Percentiles rank a stretch among this genome's conserved stretches.
These are phyloP conservation scores for Hydrolagus affinis DNA, from an alignment of 2,113 vertebrate species.

Conservation along the genomic window DNA sequence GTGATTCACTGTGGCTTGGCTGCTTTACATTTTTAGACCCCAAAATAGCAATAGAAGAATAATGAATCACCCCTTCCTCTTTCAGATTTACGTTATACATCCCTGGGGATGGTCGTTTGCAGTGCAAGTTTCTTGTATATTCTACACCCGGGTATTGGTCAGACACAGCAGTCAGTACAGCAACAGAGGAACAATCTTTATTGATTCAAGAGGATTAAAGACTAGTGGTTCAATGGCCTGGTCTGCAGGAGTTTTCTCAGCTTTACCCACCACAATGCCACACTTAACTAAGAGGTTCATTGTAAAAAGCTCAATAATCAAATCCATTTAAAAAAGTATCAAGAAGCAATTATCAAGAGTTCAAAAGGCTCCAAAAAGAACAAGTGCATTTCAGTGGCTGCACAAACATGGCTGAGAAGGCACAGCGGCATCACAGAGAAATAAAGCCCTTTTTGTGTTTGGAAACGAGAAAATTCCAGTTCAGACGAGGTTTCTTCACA, in stretches of 20 bases:
- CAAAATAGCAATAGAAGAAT: too few relatives aligned
- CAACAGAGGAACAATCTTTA: background rate
- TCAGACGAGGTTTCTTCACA: background rate
- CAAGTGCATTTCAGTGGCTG: background rate
- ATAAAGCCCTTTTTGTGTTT: background rate
- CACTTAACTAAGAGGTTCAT: background rate
- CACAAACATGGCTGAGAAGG: background rate
- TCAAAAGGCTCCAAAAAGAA: background rate
- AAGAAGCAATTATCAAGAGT: background rate
- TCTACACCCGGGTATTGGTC: background rate
- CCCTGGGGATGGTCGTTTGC: too few relatives aligned
- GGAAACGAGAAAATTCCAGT: background rate
- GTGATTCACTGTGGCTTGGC: too few relatives aligned
- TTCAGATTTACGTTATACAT: too few relatives aligned
- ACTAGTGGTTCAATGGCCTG: background rate
- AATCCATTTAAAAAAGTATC: background rate
- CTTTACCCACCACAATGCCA: background rate
- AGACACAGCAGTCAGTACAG: slow-evolving; percentile 11
- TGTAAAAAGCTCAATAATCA: background rate
- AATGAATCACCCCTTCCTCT: too few relatives aligned
- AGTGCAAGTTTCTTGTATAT: background rate
- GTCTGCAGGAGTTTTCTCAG: background rate
- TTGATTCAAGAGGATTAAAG: background rate
- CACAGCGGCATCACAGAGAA: background rate
- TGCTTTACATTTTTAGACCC: too few relatives aligned